Evolutionary conservation across 2,888 invertebrate genomes (phyloP).

Genomic region (Caenorhabditis afra): DNA sequence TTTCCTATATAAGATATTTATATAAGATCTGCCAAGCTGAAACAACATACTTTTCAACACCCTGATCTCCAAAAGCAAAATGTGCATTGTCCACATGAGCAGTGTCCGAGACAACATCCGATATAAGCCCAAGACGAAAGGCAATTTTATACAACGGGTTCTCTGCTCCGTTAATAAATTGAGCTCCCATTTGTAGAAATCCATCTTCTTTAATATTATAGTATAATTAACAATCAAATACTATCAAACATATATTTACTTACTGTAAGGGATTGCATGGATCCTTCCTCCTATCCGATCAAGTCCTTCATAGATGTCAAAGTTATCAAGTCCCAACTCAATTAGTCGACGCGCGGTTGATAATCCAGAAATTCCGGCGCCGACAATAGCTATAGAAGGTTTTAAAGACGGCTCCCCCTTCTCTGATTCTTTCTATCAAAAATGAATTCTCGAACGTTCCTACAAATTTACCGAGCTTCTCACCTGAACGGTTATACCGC

Average conservation of each 20-base stretch:
- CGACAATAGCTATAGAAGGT: slow-evolving; percentile 71
- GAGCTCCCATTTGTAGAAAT: slow-evolving; percentile 78
- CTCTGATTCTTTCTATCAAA: slow-evolving; percentile 63
- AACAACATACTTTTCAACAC: slow-evolving; percentile 54
- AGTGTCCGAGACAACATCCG: slow-evolving; percentile 62
- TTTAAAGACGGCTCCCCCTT: slow-evolving; percentile 61
- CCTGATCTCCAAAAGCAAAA: slow-evolving; percentile 61
- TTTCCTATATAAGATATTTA: slow-evolving; percentile 47
- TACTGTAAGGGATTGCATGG: slow-evolving; percentile 71
- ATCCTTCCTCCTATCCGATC: slow-evolving; percentile 72
- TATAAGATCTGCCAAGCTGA: too few relatives aligned
- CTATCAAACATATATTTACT: too few relatives aligned
- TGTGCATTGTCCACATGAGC: slow-evolving; percentile 65
- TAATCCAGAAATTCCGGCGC: slow-evolving; percentile 72
- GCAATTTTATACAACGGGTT: slow-evolving; percentile 77
- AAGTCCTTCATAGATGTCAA: slow-evolving; percentile 71
- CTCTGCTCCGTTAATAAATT: slow-evolving; percentile 75
- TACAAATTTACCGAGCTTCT: too few relatives aligned
- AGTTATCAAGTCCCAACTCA: slow-evolving; percentile 67
- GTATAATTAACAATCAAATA: background rate
- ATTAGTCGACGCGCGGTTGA: slow-evolving; percentile 70
- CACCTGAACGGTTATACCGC: slow-evolving; percentile 70
- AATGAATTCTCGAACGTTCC: too few relatives aligned
- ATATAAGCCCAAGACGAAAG: slow-evolving; percentile 59
- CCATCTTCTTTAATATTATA: slow-evolving; percentile 64